A percentile compares a stretch with the other conserved stretches of the same genome.
Evolutionary conservation across 2,888 invertebrate species (phyloP).

Genomic region (Candidula unifasciata): DNA sequence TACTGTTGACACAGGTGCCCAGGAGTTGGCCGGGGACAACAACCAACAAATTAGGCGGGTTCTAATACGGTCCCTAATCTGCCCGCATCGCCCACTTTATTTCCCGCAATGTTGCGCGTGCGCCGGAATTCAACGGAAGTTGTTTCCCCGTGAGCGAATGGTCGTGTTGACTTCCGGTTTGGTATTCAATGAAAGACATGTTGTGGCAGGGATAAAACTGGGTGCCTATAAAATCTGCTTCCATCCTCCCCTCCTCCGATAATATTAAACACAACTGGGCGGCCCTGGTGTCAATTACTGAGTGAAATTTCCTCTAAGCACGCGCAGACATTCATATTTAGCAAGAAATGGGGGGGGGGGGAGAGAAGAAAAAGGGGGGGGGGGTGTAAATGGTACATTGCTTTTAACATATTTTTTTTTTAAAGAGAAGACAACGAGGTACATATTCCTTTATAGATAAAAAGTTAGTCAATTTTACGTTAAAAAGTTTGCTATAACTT

Average conservation of each 20-base stretch:
- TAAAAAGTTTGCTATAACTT: too few relatives aligned
- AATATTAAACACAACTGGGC: too few relatives aligned
- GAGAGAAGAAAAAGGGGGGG: too few relatives aligned
- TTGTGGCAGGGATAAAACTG: constrained; percentile 4
- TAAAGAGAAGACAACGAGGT: too few relatives aligned
- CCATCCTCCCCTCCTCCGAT: neutral
- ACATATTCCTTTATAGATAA: too few relatives aligned
- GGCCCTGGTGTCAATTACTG: neutral
- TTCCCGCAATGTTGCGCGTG: constrained; percentile 50
- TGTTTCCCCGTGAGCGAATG: constrained; percentile 34
- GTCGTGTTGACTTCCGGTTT: constrained; percentile 36
- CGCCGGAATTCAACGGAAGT: constrained; percentile 46
- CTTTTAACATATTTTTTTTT: too few relatives aligned
- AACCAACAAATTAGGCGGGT: constrained; percentile 43
- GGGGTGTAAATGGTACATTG: too few relatives aligned
- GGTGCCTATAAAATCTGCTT: neutral
- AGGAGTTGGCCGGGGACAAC: constrained; percentile 22
- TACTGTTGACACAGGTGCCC: constrained; percentile 49
- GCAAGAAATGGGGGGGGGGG: too few relatives aligned
- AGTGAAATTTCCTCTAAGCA: neutral
- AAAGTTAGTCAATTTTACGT: too few relatives aligned
- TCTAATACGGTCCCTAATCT: constrained; percentile 40
- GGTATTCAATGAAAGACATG: constrained; percentile 3
- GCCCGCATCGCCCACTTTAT: constrained; percentile 48
- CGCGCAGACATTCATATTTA: neutral